Evolutionary conservation across 2,888 invertebrate species (phyloP).

Genomic region (Nudaria mundana): DNA sequence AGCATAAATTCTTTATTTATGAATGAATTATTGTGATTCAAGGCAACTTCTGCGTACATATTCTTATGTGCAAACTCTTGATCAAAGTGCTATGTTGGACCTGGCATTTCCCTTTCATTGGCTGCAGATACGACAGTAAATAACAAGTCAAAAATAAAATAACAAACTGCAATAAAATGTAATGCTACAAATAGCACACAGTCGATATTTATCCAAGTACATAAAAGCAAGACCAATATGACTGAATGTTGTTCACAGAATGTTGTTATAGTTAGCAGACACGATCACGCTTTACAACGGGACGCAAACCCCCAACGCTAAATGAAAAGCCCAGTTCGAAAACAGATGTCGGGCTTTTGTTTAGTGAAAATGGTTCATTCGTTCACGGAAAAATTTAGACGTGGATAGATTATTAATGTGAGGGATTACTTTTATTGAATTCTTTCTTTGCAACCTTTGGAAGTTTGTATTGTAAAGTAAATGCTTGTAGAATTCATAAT

Average conservation of each 20-base stretch:
- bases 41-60: too few relatives aligned
- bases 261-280: neutral
- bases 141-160: too few relatives aligned
- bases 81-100: too few relatives aligned
- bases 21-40: too few relatives aligned
- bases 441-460: slow-evolving; percentile 9
- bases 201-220: neutral
- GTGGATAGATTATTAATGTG: slow-evolving; percentile 18
- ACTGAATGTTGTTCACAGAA: neutral
- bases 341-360: slow-evolving; percentile 46
- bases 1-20: too few relatives aligned
- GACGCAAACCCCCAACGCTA: slow-evolving; percentile 32
- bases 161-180: too few relatives aligned
- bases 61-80: too few relatives aligned
- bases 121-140: too few relatives aligned
- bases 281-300: slow-evolving; percentile 19
- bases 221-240: slow-evolving; percentile 6
- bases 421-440: slow-evolving; percentile 9
- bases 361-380: slow-evolving; percentile 42
- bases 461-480: slow-evolving; percentile 2
- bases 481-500: too few relatives aligned
- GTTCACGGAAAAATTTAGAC: slow-evolving; percentile 32
- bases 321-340: slow-evolving; percentile 49
- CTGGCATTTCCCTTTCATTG: too few relatives aligned
- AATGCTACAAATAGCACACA: too few relatives aligned